phyloP scores from a whole-genome alignment of 1,140 invertebrate genomes.

The Mizuhopecten yessoensis region DNA sequence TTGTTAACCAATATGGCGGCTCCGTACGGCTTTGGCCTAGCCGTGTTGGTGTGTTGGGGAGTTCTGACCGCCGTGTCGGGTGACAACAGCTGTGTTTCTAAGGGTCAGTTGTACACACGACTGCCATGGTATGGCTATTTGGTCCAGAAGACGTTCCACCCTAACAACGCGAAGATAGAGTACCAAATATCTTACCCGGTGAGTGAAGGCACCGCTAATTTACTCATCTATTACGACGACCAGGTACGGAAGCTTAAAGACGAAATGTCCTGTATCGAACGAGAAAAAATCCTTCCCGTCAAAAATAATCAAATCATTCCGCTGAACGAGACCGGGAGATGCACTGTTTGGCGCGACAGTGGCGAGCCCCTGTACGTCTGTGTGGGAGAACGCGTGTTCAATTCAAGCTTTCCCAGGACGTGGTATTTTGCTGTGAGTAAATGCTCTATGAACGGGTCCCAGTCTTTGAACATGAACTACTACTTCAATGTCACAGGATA shows the following conservation, averaged over 20 bases:
- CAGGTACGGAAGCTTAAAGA: slow-evolving; percentile 73
- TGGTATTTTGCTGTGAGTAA: slow-evolving; percentile 79
- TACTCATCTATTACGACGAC: slow-evolving; percentile 80
- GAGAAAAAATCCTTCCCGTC: slow-evolving; percentile 70
- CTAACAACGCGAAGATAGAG: slow-evolving; percentile 75
- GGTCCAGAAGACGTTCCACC: slow-evolving; percentile 77
- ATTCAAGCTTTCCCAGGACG: slow-evolving; percentile 74
- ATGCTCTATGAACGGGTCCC: slow-evolving; percentile 64
- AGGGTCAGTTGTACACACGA: slow-evolving; percentile 68
- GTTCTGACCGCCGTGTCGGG: background rate
- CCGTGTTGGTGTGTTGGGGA: background rate
- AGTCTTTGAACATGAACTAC: slow-evolving; percentile 74
- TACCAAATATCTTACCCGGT: slow-evolving; percentile 79
- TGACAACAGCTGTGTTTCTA: slow-evolving; percentile 62
- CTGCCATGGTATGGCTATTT: slow-evolving; percentile 79
- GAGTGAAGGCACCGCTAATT: slow-evolving; percentile 75
- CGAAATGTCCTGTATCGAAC: slow-evolving; percentile 77
- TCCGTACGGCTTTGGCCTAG: background rate
- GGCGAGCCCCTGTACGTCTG: slow-evolving; percentile 74
- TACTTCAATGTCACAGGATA: slow-evolving; percentile 79
- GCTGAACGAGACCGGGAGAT: slow-evolving; percentile 75
- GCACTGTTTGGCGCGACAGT: slow-evolving; percentile 67
- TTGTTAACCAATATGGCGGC: background rate
- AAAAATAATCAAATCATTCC: slow-evolving; percentile 79
- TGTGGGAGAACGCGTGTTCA: slow-evolving; percentile 77